Conservation (phyloP, 2,888 invertebrate species). For the Spodoptera littoralis region DNA sequence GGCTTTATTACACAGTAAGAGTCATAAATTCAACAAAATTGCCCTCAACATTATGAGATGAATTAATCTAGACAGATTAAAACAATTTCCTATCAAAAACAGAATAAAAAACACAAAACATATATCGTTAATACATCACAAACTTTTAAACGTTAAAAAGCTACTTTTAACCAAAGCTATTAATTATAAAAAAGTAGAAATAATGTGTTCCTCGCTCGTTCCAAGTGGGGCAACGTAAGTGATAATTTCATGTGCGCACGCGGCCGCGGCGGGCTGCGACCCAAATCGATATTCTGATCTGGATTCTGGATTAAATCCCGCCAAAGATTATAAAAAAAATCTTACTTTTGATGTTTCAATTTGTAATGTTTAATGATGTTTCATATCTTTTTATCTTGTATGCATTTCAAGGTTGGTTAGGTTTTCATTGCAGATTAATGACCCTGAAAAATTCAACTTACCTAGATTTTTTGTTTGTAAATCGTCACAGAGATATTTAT, state of each 20-base stretch:
- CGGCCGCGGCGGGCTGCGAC: constrained; percentile 68
- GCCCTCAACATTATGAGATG: constrained; percentile 12
- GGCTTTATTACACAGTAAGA: too few relatives aligned
- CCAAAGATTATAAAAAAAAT: constrained; percentile 62
- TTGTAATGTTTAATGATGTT: not conserved
- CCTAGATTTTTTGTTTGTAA: too few relatives aligned
- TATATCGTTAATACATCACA: constrained; percentile 31
- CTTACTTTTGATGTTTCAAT: not conserved
- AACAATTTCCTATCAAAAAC: constrained; percentile 12
- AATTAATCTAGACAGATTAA: constrained; percentile 14
- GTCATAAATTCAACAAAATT: not conserved
- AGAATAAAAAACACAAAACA: constrained; percentile 13
- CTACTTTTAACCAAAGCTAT: constrained; percentile 34
- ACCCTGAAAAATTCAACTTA: too few relatives aligned
- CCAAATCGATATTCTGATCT: constrained; percentile 66
- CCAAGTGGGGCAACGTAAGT: constrained; percentile 69
- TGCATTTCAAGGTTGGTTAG: too few relatives aligned
- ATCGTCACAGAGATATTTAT: too few relatives aligned
- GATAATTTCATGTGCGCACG: constrained; percentile 71
- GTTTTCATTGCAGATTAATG: too few relatives aligned
- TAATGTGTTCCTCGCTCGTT: constrained; percentile 46
- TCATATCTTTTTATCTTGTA: not conserved
- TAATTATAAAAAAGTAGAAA: constrained; percentile 44
- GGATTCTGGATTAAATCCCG: constrained; percentile 70
- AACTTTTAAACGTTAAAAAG: constrained; percentile 32